phyloP scores from a whole-genome alignment of 2,113 vertebrate species.

The Sylvia atricapilla region DNA sequence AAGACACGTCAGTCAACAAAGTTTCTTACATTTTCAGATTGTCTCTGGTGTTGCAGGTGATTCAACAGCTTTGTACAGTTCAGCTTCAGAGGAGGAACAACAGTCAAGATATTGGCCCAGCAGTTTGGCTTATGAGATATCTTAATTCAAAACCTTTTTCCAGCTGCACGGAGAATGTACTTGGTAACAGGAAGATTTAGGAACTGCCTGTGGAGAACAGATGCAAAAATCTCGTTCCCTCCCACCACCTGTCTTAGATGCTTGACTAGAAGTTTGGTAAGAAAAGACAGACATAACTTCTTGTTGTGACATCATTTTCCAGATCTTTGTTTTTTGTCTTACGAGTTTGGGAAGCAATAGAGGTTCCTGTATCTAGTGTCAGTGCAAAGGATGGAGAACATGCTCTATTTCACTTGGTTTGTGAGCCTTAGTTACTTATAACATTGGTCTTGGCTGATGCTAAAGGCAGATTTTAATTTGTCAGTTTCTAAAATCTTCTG shows the following conservation, averaged over 20 bases:
- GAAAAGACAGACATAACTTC: background rate
- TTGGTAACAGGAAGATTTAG: background rate
- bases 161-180: background rate
- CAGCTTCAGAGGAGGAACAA: background rate
- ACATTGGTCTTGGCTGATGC: background rate
- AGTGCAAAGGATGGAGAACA: background rate
- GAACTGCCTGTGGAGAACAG: background rate
- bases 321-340: background rate
- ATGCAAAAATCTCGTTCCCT: background rate
- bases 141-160: constrained; percentile 6
- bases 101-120: background rate
- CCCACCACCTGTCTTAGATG: background rate
- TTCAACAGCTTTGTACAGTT: background rate
- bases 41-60: background rate
- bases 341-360: background rate
- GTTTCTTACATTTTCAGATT: background rate
- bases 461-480: background rate
- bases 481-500: background rate
- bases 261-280: background rate
- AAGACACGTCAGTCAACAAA: background rate
- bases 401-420: background rate
- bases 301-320: background rate
- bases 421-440: background rate
- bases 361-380: background rate
- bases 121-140: background rate